These are phyloP conservation scores for Agrilus cyanescens DNA, from an alignment of 2,888 invertebrate genomes.

Conservation along the genomic window DNA sequence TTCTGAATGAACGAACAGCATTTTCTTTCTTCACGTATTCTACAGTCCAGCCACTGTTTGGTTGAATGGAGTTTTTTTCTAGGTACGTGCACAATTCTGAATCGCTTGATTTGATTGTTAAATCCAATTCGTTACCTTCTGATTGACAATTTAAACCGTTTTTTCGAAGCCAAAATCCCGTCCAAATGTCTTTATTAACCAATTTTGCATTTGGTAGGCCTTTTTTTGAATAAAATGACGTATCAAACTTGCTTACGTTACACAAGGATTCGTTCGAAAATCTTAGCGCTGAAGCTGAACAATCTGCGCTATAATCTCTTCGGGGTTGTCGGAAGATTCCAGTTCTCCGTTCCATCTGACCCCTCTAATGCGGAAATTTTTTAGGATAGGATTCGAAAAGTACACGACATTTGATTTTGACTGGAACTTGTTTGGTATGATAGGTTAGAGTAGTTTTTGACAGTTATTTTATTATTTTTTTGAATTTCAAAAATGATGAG, in stretches of 20 bases:
- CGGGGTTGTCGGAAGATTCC: conserved; percentile 13
- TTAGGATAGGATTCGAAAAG: too few relatives aligned
- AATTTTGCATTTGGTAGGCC: conserved; percentile 7
- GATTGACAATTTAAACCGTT: conserved; percentile 6
- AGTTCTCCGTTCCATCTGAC: neutral
- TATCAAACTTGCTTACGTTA: conserved; percentile 14
- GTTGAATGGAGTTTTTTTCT: neutral
- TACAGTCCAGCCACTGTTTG: neutral
- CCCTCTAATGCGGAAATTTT: neutral
- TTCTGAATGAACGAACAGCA: neutral
- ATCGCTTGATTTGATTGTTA: too few relatives aligned
- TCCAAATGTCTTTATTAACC: conserved; percentile 7
- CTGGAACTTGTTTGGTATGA: too few relatives aligned
- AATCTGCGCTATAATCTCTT: conserved; percentile 8
- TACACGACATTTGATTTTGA: too few relatives aligned
- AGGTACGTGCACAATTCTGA: too few relatives aligned
- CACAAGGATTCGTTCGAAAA: conserved; percentile 12
- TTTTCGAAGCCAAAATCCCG: conserved; percentile 14
- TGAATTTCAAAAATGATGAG: too few relatives aligned
- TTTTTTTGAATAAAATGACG: conserved; percentile 7
- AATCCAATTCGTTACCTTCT: too few relatives aligned
- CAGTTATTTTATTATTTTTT: too few relatives aligned
- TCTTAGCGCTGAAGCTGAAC: conserved; percentile 9
- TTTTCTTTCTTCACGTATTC: neutral
- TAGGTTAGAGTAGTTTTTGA: too few relatives aligned